Evolutionary conservation across 2,888 invertebrate species (phyloP).

Genomic region (Temnothorax unifasciatus): DNA sequence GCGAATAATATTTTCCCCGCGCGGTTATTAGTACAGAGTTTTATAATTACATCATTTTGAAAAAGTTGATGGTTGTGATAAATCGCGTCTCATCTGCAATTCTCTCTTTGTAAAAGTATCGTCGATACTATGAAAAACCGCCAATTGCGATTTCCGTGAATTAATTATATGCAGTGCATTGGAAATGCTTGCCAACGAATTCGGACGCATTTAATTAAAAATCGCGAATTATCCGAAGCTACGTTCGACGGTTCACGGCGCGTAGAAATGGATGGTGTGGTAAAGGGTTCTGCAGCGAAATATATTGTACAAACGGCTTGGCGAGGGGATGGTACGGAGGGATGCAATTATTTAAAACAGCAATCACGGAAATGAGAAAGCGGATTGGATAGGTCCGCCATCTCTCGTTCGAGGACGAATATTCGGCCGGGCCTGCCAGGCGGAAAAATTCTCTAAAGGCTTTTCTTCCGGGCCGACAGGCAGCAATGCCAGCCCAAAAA

Average conservation of each 20-base stretch:
- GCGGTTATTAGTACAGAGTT: background rate
- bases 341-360: slow-evolving; percentile 84
- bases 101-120: slow-evolving; percentile 22
- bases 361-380: slow-evolving; percentile 85
- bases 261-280: slow-evolving; percentile 19
- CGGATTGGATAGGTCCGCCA: slow-evolving; percentile 73
- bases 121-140: background rate
- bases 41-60: background rate
- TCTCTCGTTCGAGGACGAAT: slow-evolving; percentile 64
- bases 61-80: slow-evolving; percentile 36
- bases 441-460: slow-evolving; percentile 84
- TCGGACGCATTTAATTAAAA: slow-evolving; percentile 72
- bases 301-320: slow-evolving; percentile 63
- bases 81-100: background rate
- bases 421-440: slow-evolving; percentile 80
- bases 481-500: slow-evolving; percentile 84
- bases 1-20: background rate
- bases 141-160: slow-evolving; percentile 58
- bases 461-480: slow-evolving; percentile 80
- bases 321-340: slow-evolving; percentile 58
- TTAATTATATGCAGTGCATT: slow-evolving; percentile 55
- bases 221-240: slow-evolving; percentile 48
- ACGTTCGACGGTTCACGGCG: slow-evolving; percentile 39
- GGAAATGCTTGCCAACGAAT: slow-evolving; percentile 58
- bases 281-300: slow-evolving; percentile 45